A percentile compares a stretch with the other conserved stretches of the same genome.
Evolutionary conservation across 2,113 vertebrate species (phyloP).

Genomic region (Hyaena hyaena): DNA sequence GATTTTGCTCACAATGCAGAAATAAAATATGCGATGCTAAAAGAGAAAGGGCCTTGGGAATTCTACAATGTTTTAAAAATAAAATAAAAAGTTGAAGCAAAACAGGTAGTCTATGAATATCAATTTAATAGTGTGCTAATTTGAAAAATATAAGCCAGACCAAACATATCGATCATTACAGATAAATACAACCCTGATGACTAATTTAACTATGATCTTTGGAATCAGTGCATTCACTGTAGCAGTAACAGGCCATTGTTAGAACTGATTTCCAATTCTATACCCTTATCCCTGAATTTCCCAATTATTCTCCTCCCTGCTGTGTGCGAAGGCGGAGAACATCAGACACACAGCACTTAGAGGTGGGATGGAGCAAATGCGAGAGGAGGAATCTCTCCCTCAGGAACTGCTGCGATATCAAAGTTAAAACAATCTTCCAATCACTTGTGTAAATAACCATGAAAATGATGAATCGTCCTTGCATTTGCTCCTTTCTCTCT

Average conservation of each 20-base stretch:
- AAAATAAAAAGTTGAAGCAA: neutral
- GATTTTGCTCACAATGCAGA: conserved; percentile 13
- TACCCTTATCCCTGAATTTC: neutral
- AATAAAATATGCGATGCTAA: conserved; percentile 37
- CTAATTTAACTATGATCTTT: neutral
- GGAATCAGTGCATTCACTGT: neutral
- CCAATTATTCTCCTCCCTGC: neutral
- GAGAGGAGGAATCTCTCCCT: neutral
- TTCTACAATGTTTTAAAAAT: neutral
- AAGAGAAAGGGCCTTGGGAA: neutral
- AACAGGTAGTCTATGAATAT: neutral
- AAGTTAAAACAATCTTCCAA: conserved; percentile 37
- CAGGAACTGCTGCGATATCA: neutral
- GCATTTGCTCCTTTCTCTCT: conserved; percentile 44
- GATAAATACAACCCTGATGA: neutral
- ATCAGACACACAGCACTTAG: neutral
- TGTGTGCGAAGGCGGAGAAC: neutral
- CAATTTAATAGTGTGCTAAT: neutral
- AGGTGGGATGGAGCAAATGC: neutral
- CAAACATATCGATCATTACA: neutral
- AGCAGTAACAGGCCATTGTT: neutral
- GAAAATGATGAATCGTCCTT: neutral
- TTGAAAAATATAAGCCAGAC: conserved; percentile 4
- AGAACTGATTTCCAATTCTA: neutral
- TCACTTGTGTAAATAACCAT: conserved; percentile 27